Base-by-base conservation (phyloP, 2,888 invertebrate genomes). In the Amblyjoppa proteus region DNA sequence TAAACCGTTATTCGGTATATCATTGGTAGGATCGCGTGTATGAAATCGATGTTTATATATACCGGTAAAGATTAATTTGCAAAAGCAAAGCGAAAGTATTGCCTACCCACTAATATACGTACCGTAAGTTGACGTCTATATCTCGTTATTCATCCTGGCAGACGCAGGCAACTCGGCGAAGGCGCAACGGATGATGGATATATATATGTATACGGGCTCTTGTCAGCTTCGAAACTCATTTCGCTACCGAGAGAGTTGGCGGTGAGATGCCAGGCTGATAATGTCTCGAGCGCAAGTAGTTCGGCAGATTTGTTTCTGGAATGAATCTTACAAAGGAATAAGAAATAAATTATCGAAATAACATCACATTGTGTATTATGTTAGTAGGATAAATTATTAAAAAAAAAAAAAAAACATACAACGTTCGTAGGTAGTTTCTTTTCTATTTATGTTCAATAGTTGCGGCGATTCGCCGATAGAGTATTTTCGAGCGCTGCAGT, bases 221-320 rank as follows among this genome's bases (percentile, higher is more conserved):
- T 25, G 13, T 11, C 51, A 66, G 76, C 38, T 76, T 66, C 25
- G 38, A 76, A 76, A 66, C 66, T 66, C 66, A 76, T 76, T 76
- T 51, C 41, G 41, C 41, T 41, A n/a, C 68, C n/a, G 34, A 34
- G 31, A 61, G 64, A 31, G 45, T 49, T 49, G 16, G 45, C 16
- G 45, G 45, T 49, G 16, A 49, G 16, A 49, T 49, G 16, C 45
- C 4, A 4, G 45, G 13, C 16, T 49, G 45, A 16, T 16, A 49
- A 49, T 49, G 45, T 49, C 45, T 16, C 45, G 45, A 49, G 16
- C 45, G 16, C 4, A 16, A 16, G 16, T 49, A 49, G 45, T 49
- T 16, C 4, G 16, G 45, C 16, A 49, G 16, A 49, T 49, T 49
- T 4, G 45, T 49, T 49, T 16, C 16, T 16, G 13, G 45, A 49